Percentiles rank a stretch among this genome's conserved stretches.
phyloP scores from a whole-genome alignment of 2,113 vertebrate species.

The Narcine bancroftii region DNA sequence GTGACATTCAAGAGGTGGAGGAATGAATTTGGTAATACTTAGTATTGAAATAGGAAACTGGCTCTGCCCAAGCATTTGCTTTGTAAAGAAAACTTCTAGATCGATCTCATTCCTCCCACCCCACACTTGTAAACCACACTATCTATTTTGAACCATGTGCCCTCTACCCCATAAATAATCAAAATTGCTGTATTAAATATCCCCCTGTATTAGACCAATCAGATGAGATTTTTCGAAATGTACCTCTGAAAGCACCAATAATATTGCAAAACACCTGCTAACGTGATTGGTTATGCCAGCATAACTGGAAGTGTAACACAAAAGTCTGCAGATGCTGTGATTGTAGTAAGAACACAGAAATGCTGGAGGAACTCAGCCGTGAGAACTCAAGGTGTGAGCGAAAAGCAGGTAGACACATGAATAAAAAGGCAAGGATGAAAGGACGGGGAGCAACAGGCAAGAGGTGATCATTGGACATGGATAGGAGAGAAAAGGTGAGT shows the following conservation, averaged over 20 bases:
- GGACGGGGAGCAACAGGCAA: no score
- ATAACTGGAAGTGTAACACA: no score
- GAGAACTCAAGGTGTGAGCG: no score
- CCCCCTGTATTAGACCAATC: neutral
- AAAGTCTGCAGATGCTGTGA: no score
- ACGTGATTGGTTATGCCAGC: neutral
- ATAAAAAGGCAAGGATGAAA: no score
- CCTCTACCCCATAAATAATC: neutral
- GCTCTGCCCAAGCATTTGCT: neutral
- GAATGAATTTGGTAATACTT: neutral
- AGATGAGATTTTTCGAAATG: neutral
- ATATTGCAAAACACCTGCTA: neutral
- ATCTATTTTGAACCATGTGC: neutral
- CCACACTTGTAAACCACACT: neutral
- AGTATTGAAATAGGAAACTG: neutral
- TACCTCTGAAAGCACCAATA: neutral
- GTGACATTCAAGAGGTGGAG: neutral
- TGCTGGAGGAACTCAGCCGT: no score
- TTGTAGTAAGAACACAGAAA: no score
- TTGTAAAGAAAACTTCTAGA: neutral
- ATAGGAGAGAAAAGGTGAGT: no score
- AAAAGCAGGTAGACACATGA: no score
- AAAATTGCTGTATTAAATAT: neutral
- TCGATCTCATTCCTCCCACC: neutral
- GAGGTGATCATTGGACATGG: no score